Evolutionary conservation across 1,140 invertebrate genomes (phyloP).

Genomic region (Procambarus virginalis): DNA sequence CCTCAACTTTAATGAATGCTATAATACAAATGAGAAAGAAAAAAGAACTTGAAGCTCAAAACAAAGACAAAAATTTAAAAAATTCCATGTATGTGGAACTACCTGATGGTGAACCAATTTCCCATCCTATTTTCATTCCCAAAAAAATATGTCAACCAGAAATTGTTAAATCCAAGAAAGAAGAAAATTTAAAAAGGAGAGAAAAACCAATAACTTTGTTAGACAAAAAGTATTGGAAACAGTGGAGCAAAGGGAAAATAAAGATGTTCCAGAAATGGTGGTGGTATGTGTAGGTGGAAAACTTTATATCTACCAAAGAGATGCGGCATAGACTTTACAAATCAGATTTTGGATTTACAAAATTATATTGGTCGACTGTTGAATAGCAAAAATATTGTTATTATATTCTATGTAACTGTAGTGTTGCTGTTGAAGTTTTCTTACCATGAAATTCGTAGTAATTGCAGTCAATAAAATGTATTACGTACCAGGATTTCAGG

Average conservation of each 20-base stretch:
- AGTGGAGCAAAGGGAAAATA: not conserved
- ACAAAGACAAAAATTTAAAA: not conserved
- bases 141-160: not conserved
- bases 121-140: constrained; percentile 28
- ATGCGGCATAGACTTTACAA: not conserved
- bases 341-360: not conserved
- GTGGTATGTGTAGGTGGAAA: constrained; percentile 40
- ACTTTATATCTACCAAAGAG: constrained; percentile 36
- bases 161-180: not conserved
- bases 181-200: constrained; percentile 6
- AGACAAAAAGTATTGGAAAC: constrained; percentile 39
- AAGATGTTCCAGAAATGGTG: constrained; percentile 43
- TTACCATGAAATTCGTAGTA: not conserved
- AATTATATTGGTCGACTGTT: not conserved
- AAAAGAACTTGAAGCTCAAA: not conserved
- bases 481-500: not conserved
- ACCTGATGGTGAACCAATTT: constrained; percentile 45
- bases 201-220: constrained; percentile 12
- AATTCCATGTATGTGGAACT: not conserved
- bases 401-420: not conserved
- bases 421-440: too few species aligned
- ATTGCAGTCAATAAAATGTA: not conserved
- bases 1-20: constrained; percentile 37
- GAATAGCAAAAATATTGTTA: not conserved
- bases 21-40: constrained; percentile 56